Base-by-base conservation (phyloP, 92 coral and sea anemone species). In the Scolanthus callimorphus region DNA sequence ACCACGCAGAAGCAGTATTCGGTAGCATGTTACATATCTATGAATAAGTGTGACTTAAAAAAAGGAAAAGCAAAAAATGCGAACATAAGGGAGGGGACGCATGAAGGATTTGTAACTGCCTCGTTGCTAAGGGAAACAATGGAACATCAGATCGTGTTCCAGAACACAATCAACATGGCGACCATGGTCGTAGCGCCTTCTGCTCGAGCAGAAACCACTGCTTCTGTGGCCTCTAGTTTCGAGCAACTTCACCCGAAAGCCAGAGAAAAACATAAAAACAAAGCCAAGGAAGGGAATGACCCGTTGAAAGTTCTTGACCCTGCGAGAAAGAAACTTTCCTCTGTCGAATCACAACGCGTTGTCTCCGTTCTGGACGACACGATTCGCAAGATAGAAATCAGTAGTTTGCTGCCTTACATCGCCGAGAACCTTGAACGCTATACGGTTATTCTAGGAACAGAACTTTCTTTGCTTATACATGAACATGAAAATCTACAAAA, bases 261-360 rank as follows among this genome's bases (percentile, higher is more conserved):
- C 15, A 80, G 81, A 60, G 96, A 92, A 30, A 92, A 89, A 54
- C 60, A 59, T 11, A 84, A 69, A 57, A 37, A 53, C 22, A 84
- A 86, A 78, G 74, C 64, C 17, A 88, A 85, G 57, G 96, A 84
- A 27, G 55, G 65, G 39, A 70, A 56, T 29, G 96, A 94, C 51
- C 99, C 99, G 2, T 71, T 94, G 24, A 84, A 85, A 81, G 99
- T 89, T 25, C 72, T 94, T 11, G 99, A 94, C 63, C 99, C 99
- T 1, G 99, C 69, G 9, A 69, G 89, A 41, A 94, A 94, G 64
- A 94, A 89, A 67, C 86, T 94, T 31, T 82, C 99, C 49, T 88
- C 99, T 11, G 90, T 94, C 45, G 99, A 94, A 67, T 80, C 99
- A 3, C 99, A 94, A 56, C 89, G 99, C 26, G 90, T 94, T 4